These are phyloP conservation scores for Ornithoptera alexandrae DNA, from an alignment of 2,888 invertebrate genomes.

Conservation along the genomic window DNA sequence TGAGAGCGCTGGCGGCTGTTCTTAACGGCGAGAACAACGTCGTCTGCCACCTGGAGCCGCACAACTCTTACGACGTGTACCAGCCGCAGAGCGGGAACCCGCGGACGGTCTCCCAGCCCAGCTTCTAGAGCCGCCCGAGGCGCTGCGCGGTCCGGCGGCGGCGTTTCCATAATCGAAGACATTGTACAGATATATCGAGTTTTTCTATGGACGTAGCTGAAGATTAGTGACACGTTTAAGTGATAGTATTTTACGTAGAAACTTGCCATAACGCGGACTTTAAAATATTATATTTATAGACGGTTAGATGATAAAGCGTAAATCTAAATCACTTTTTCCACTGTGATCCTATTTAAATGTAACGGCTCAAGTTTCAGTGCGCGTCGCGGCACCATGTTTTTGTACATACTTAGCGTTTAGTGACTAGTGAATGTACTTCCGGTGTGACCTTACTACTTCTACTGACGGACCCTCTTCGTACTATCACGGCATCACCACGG, in stretches of 20 bases:
- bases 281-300: slow-evolving; percentile 56
- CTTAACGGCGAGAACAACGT: slow-evolving; percentile 91
- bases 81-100: slow-evolving; percentile 70
- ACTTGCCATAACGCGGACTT: slow-evolving; percentile 78
- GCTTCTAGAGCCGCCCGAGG: slow-evolving; percentile 57
- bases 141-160: neutral
- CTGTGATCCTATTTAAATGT: slow-evolving; percentile 79
- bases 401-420: slow-evolving; percentile 70
- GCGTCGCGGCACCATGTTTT: slow-evolving; percentile 49
- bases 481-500: slow-evolving; percentile 53
- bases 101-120: slow-evolving; percentile 75
- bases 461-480: slow-evolving; percentile 46
- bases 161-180: slow-evolving; percentile 35
- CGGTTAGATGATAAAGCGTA: slow-evolving; percentile 57
- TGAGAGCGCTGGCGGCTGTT: slow-evolving; percentile 86
- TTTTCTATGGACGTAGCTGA: slow-evolving; percentile 75
- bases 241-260: slow-evolving; percentile 73
- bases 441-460: slow-evolving; percentile 74
- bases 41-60: slow-evolving; percentile 91
- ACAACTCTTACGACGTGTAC: slow-evolving; percentile 76
- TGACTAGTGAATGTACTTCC: slow-evolving; percentile 63
- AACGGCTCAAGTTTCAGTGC: slow-evolving; percentile 73
- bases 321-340: slow-evolving; percentile 77
- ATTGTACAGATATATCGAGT: slow-evolving; percentile 71
- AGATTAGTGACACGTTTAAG: slow-evolving; percentile 63